These are phyloP conservation scores for Agriopis leucophaearia DNA, from an alignment of 2,888 invertebrate species.

Conservation along the genomic window DNA sequence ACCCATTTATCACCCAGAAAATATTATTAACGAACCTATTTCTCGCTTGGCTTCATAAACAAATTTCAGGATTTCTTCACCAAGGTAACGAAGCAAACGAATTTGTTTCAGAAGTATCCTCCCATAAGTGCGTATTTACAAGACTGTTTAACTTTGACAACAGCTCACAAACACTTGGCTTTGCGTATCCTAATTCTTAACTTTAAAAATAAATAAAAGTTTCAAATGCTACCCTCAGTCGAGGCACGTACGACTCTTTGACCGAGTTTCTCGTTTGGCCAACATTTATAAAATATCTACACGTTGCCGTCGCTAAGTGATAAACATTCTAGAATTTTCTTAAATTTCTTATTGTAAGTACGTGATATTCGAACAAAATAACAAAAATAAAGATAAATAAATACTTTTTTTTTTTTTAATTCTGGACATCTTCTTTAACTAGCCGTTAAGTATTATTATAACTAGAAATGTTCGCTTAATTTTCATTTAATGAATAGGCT, in stretches of 20 bases:
- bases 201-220: constrained; percentile 35
- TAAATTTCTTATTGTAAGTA: constrained; percentile 7
- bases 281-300: constrained; percentile 24
- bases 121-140: constrained; percentile 4
- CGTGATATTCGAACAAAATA: background rate
- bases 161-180: constrained; percentile 18
- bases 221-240: constrained; percentile 14
- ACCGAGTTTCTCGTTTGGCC: constrained; percentile 27
- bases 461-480: too few species aligned
- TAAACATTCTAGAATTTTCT: constrained; percentile 10
- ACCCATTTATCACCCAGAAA: constrained; percentile 5
- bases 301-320: background rate
- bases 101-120: constrained; percentile 8
- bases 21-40: background rate
- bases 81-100: constrained; percentile 13
- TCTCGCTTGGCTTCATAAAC: constrained; percentile 6
- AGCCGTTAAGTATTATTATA: too few species aligned
- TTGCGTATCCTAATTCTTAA: constrained; percentile 34
- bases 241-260: constrained; percentile 29
- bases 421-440: too few species aligned
- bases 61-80: constrained; percentile 4
- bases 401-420: too few species aligned
- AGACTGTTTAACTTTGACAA: constrained; percentile 24
- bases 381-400: too few species aligned
- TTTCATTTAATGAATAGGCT: too few species aligned